Evolutionary conservation across 2,888 invertebrate genomes (phyloP).

Genomic region (Epirrhoe alternata): DNA sequence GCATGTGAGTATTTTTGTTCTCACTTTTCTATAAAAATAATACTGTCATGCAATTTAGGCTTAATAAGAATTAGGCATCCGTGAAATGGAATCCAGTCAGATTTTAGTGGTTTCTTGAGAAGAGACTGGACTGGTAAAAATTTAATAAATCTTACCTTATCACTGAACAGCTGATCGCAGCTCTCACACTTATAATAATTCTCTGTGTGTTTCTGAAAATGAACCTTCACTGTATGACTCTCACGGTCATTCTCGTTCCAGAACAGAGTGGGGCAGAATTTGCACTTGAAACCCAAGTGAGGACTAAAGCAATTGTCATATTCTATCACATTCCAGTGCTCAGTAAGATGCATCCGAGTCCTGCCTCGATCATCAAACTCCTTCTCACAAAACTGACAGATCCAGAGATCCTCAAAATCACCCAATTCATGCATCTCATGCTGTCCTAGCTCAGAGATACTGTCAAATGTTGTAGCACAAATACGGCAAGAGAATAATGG

Average conservation of each 20-base stretch:
- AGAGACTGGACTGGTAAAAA: no score
- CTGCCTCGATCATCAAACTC: slow-evolving; percentile 72
- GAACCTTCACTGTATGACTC: slow-evolving; percentile 70
- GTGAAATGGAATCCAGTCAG: no score
- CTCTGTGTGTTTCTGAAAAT: slow-evolving; percentile 64
- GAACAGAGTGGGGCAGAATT: slow-evolving; percentile 76
- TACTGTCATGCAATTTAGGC: no score
- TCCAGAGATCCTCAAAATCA: slow-evolving; percentile 76
- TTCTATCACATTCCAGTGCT: slow-evolving; percentile 67
- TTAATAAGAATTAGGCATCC: no score
- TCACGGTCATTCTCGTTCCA: slow-evolving; percentile 82
- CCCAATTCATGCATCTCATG: slow-evolving; percentile 66
- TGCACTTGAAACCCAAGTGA: slow-evolving; percentile 80
- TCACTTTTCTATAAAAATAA: no score
- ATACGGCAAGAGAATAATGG: slow-evolving; percentile 72
- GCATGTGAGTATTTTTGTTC: no score
- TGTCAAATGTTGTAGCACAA: slow-evolving; percentile 72
- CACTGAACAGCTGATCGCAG: slow-evolving; percentile 73
- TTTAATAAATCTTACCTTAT: slow-evolving; percentile 63
- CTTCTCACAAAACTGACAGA: slow-evolving; percentile 82
- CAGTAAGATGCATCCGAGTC: slow-evolving; percentile 67
- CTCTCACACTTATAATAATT: slow-evolving; percentile 73
- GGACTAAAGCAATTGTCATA: slow-evolving; percentile 78
- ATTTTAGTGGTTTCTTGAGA: no score
- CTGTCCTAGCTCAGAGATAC: slow-evolving; percentile 60